Evolutionary conservation across 2,888 invertebrate genomes (phyloP).

Genomic region (Luperina testacea): DNA sequence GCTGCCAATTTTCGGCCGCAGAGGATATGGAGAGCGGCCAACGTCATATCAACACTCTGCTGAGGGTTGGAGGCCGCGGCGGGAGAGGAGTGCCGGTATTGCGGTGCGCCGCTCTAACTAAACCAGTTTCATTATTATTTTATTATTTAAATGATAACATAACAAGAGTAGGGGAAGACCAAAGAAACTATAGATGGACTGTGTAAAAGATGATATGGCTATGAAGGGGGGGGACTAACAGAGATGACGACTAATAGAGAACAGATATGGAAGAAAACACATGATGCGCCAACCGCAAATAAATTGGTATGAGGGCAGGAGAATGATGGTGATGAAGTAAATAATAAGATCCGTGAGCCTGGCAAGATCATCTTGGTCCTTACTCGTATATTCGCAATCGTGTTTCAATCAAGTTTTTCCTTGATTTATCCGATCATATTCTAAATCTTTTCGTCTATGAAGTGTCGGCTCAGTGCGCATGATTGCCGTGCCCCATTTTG

Average conservation of each 20-base stretch:
- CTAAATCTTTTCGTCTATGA: constrained; percentile 1
- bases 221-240: not conserved
- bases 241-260: not conserved
- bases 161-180: not conserved
- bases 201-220: not conserved
- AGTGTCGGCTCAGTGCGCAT: constrained; percentile 26
- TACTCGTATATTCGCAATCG: not conserved
- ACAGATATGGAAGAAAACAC: not conserved
- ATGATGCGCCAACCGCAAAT: not conserved
- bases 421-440: not conserved
- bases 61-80: no score
- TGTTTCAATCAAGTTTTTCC: constrained; percentile 10
- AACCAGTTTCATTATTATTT: not conserved
- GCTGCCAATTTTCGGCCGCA: no score
- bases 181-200: not conserved
- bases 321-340: not conserved
- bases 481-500: constrained; percentile 65
- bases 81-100: no score
- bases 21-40: no score
- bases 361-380: not conserved
- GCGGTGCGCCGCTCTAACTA: no score
- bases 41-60: no score
- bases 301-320: not conserved
- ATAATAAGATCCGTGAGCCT: not conserved
- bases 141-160: not conserved